Percentiles rank a stretch among this genome's conserved stretches.
phyloP scores from a whole-genome alignment of 2,113 vertebrate species.

The Lucifuga dentata region DNA sequence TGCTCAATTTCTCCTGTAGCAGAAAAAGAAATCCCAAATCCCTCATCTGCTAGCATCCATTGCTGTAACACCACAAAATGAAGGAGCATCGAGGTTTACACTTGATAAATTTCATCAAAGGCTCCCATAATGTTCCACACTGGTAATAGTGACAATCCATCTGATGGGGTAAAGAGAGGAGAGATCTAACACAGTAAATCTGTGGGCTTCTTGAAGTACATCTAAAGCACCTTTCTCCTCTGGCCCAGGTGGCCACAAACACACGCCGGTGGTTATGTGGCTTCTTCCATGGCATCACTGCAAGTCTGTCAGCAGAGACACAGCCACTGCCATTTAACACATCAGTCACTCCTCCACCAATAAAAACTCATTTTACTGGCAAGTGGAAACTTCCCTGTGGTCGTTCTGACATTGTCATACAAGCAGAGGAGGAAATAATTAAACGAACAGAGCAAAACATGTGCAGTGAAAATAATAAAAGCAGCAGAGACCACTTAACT shows the following conservation, averaged over 20 bases:
- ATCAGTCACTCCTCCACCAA: conserved; percentile 71
- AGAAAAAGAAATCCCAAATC: not conserved
- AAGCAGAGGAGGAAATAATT: conserved; percentile 70
- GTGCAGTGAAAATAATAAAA: conserved; percentile 66
- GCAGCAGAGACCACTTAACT: conserved; percentile 60
- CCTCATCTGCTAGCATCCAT: conserved; percentile 17
- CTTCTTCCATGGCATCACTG: conserved; percentile 59
- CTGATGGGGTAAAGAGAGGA: conserved; percentile 17
- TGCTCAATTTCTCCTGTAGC: too few relatives aligned
- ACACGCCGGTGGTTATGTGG: conserved; percentile 65
- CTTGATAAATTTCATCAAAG: conserved; percentile 53
- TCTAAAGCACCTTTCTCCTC: conserved; percentile 33
- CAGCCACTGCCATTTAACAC: conserved; percentile 54
- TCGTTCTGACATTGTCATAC: conserved; percentile 75
- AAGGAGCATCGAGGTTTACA: not conserved
- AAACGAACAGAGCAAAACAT: conserved; percentile 64
- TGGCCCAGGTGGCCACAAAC: conserved; percentile 59
- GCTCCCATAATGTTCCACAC: conserved; percentile 30
- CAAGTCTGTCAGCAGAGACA: conserved; percentile 72
- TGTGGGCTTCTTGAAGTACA: conserved; percentile 57
- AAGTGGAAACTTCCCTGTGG: conserved; percentile 81
- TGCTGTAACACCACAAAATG: conserved; percentile 1
- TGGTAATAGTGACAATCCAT: conserved; percentile 19
- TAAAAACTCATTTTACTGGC: conserved; percentile 72
- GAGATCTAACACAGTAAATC: conserved; percentile 52